Evolutionary conservation across 1,140 invertebrate species (phyloP).

Genomic region (Eurosta solidaginis): DNA sequence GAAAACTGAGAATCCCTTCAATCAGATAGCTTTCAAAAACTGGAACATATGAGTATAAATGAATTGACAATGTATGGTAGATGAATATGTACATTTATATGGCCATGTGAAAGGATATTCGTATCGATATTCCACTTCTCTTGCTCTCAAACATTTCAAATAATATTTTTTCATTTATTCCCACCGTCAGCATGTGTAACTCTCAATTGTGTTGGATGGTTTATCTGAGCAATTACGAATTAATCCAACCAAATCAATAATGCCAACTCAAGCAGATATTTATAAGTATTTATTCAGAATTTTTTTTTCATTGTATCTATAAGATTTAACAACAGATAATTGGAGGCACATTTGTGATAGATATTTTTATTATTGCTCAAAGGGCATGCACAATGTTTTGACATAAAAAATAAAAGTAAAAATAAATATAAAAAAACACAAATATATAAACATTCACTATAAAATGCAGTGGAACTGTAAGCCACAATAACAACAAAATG

Average conservation of each 20-base stretch:
- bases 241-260: not conserved
- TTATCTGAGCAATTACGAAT: constrained; percentile 2
- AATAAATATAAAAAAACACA: constrained; percentile 8
- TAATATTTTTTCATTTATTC: not conserved
- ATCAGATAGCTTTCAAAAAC: no score
- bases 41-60: no score
- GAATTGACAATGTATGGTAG: no score
- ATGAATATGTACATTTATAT: no score
- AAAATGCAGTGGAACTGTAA: not conserved
- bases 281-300: constrained; percentile 15
- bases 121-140: no score
- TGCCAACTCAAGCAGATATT: constrained; percentile 4
- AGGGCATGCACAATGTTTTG: not conserved
- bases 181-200: no score
- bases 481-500: not conserved
- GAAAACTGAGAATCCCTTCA: no score
- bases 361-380: not conserved
- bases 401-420: not conserved
- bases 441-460: no score
- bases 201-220: no score
- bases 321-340: constrained; percentile 21
- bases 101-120: no score
- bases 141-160: not conserved
- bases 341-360: not conserved
- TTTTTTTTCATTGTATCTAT: not conserved